Conservation (phyloP, 2,113 vertebrate genomes). For the Aleadryas rufinucha region DNA sequence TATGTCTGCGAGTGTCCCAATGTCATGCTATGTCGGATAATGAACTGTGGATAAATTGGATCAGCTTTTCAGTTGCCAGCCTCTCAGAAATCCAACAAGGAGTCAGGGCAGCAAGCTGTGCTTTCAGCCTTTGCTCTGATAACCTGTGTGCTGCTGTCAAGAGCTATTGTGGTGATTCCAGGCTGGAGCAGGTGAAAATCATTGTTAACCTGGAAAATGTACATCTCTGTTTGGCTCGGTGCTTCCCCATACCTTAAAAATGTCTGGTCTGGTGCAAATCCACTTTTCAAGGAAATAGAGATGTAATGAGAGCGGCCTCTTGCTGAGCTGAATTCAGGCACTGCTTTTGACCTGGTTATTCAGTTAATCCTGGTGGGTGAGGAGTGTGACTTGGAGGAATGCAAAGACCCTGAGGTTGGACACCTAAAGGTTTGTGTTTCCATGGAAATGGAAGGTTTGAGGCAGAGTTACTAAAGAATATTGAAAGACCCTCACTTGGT, state of each 20-base stretch:
- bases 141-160: neutral
- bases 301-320: neutral
- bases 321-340: neutral
- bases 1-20: slow-evolving; percentile 5
- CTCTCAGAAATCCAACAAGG: slow-evolving; percentile 22
- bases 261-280: neutral
- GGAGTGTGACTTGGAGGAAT: neutral
- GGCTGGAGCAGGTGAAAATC: neutral
- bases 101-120: slow-evolving; percentile 39
- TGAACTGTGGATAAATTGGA: slow-evolving; percentile 52
- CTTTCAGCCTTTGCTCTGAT: slow-evolving; percentile 36
- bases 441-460: neutral
- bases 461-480: neutral
- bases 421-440: neutral
- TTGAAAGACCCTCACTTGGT: neutral
- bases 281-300: neutral
- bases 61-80: slow-evolving; percentile 17
- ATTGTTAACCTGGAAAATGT: neutral
- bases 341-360: neutral
- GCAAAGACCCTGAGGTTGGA: neutral
- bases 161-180: neutral
- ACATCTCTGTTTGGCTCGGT: neutral
- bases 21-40: slow-evolving; percentile 27
- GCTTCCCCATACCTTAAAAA: neutral
- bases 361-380: neutral